Evolutionary conservation across 2,888 invertebrate genomes (phyloP).

Genomic region (Cheilosia impressa): DNA sequence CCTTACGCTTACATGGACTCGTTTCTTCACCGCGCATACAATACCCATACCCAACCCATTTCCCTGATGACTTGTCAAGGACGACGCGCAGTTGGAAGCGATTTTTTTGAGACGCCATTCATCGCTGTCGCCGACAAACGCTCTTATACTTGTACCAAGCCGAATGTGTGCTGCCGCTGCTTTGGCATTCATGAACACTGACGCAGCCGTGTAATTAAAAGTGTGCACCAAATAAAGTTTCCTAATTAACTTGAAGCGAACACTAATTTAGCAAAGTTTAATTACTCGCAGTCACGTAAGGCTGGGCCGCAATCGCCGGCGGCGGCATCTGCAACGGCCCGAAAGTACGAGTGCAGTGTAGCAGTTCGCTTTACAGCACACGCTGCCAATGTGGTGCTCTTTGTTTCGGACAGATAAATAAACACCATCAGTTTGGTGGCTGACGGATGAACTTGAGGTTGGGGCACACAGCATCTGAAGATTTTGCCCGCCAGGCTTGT

Average conservation of each 20-base stretch:
- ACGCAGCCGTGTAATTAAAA: conserved; percentile 55
- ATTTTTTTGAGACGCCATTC: conserved; percentile 25
- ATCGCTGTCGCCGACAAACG: conserved; percentile 21
- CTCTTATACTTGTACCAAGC: not conserved
- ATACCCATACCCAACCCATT: not conserved
- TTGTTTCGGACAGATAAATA: conserved; percentile 48
- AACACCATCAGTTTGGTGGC: conserved; percentile 45
- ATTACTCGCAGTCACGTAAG: conserved; percentile 63
- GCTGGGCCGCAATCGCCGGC: conserved; percentile 34
- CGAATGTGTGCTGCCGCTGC: not conserved
- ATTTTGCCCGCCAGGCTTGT: conserved; percentile 20
- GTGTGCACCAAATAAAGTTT: conserved; percentile 66
- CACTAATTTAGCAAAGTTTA: conserved; percentile 62
- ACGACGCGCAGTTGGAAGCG: not conserved
- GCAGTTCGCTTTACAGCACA: conserved; percentile 21
- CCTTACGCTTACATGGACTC: not conserved
- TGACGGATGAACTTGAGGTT: conserved; percentile 50
- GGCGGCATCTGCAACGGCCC: conserved; percentile 35
- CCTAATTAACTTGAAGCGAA: conserved; percentile 56
- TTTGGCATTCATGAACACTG: conserved; percentile 47
- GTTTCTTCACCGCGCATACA: conserved; percentile 20
- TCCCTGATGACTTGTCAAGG: conserved; percentile 36
- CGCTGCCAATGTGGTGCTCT: not conserved
- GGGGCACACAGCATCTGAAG: conserved; percentile 37
- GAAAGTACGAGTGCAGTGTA: conserved; percentile 4